Base-by-base conservation (phyloP, 1,140 invertebrate genomes). In the Zaprionus africanus region DNA sequence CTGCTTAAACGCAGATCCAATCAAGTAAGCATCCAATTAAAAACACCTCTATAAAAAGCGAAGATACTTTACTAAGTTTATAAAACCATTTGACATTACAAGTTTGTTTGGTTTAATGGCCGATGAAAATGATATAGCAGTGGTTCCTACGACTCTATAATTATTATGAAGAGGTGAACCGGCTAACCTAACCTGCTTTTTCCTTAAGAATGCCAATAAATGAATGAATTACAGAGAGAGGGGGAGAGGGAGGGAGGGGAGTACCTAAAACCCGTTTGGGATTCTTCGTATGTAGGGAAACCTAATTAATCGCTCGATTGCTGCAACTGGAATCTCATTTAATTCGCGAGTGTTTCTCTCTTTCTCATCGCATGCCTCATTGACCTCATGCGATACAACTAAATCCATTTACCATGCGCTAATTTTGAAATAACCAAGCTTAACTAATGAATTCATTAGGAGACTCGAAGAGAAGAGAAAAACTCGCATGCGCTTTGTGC, bases 371-470 rank as follows among this genome's bases (percentile, higher is more conserved):
- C 68, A 79, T 62, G 83, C 76, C 76, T 69, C 83, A 85, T 87
- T 78, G 68, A 73, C 78, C 82, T 74, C 81, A 85, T 85, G 82
- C 82, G 36, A 83, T 65, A 6, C 38, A 41, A 46, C 41, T 46
- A 51, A 43, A 26, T 63, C n/a, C n/a, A 57, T 49, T 71, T 63
- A 53, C 57, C 56, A 74, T 54, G 78, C 43, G 75, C 67, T 64
- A 54, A 72, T 69, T 82, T 77, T 66, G 24, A 22, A 68, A 70
- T 38, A 43, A 43, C 56, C 67, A 73, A 84, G 63, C 41, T 46
- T 9, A 46, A 46, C 79, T 87, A 75, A 84, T 88, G 74, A 84
- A 87, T 78, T 84, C 81, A 81, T 83, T 83, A 53, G 5, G 59
- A 34, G 9, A 11, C 31, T 34, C 31, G 3, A 62, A 57, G 22